A percentile compares a stretch with the other conserved stretches of the same genome.
Conservation (phyloP, 2,888 invertebrate species). For the Morpho deidamia region DNA sequence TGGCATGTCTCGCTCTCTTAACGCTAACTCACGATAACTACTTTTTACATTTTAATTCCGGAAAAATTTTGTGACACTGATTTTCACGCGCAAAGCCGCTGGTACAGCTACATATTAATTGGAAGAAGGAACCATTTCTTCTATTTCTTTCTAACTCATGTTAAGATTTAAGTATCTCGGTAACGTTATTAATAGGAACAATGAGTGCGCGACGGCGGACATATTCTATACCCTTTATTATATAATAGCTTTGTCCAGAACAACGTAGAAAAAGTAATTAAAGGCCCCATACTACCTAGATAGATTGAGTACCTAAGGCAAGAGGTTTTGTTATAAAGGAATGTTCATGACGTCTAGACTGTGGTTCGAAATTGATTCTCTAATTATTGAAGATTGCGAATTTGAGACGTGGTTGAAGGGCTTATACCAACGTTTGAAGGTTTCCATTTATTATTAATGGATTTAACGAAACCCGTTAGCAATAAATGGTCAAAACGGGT, state of each 20-base stretch:
- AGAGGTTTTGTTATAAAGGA: slow-evolving; percentile 2
- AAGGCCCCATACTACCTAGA: slow-evolving; percentile 12
- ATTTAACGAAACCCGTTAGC: too few relatives aligned
- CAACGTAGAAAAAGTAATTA: slow-evolving; percentile 49
- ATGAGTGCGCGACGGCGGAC: slow-evolving; percentile 32
- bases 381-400: neutral
- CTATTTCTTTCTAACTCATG: neutral
- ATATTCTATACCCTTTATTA: slow-evolving; percentile 53
- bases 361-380: neutral
- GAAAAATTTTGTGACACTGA: too few relatives aligned
- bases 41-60: too few relatives aligned
- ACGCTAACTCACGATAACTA: too few relatives aligned
- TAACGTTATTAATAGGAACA: slow-evolving; percentile 30
- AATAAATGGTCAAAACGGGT: too few relatives aligned
- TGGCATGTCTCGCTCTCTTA: too few relatives aligned
- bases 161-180: neutral
- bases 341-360: slow-evolving; percentile 5
- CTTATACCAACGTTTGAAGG: too few relatives aligned
- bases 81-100: too few relatives aligned
- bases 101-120: too few relatives aligned
- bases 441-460: too few relatives aligned
- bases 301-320: neutral
- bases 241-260: slow-evolving; percentile 43
- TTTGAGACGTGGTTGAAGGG: neutral
- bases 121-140: too few relatives aligned